A percentile compares a stretch with the other conserved stretches of the same genome.
Conservation (phyloP, 2,888 invertebrate species). For the Julus scanicus region DNA sequence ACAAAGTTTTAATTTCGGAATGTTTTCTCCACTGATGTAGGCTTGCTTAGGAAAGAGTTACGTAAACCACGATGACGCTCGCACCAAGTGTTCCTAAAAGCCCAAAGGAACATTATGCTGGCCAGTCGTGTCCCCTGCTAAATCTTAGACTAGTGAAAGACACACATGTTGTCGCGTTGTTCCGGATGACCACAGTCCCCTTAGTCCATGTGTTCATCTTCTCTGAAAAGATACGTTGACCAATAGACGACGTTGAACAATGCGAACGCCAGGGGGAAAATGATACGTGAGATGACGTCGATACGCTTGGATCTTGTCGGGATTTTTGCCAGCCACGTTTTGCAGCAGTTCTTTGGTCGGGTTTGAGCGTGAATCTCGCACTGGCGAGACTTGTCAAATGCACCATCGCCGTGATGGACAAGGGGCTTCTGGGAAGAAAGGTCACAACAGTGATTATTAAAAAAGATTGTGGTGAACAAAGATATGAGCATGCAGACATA, state of each 20-base stretch:
- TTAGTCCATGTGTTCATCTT: slow-evolving; percentile 43
- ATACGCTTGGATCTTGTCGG: slow-evolving; percentile 95
- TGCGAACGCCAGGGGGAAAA: slow-evolving; percentile 93
- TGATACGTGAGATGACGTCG: slow-evolving; percentile 95
- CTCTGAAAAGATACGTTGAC: slow-evolving; percentile 75
- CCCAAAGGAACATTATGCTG: background rate
- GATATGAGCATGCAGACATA: too few relatives aligned
- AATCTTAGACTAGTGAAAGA: background rate
- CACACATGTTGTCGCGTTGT: background rate
- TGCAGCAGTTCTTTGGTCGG: slow-evolving; percentile 80
- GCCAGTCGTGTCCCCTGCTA: background rate
- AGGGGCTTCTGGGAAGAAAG: slow-evolving; percentile 80
- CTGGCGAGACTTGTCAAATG: slow-evolving; percentile 86
- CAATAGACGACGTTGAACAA: slow-evolving; percentile 95
- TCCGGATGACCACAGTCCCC: background rate
- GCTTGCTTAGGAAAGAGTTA: background rate
- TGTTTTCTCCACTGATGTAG: background rate
- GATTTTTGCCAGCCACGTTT: slow-evolving; percentile 88
- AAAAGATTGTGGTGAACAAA: background rate
- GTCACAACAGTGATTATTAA: slow-evolving; percentile 1
- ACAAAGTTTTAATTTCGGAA: background rate
- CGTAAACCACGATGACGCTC: background rate
- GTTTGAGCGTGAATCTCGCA: slow-evolving; percentile 89
- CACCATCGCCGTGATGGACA: slow-evolving; percentile 78
- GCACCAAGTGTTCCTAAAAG: background rate